A percentile compares a stretch with the other conserved stretches of the same genome.
Evolutionary conservation across 2,888 invertebrate genomes (phyloP).

Genomic region (Pandemis heparana): DNA sequence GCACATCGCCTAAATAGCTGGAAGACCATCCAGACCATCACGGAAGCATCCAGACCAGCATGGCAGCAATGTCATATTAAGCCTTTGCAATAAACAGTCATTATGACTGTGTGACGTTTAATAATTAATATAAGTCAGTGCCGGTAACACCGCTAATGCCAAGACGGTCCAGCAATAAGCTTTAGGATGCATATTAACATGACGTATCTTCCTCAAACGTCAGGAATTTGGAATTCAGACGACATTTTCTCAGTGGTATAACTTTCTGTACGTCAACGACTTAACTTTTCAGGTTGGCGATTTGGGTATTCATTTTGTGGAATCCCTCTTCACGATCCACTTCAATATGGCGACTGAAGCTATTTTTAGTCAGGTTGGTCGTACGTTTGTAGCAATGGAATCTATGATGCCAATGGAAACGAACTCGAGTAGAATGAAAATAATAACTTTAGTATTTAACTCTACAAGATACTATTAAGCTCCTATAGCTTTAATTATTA

Average conservation of each 20-base stretch:
- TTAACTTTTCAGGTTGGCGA: background rate
- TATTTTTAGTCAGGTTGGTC: background rate
- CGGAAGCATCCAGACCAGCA: too few species aligned
- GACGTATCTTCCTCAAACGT: background rate
- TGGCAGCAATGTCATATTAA: too few species aligned
- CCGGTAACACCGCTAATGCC: background rate
- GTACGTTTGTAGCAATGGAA: too few species aligned
- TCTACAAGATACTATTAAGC: background rate
- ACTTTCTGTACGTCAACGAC: background rate
- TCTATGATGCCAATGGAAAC: background rate
- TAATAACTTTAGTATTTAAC: background rate
- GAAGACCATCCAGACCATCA: too few species aligned
- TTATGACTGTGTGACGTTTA: background rate
- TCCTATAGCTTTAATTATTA: background rate
- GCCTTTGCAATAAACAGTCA: too few species aligned
- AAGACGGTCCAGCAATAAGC: background rate
- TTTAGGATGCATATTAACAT: background rate
- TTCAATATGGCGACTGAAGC: background rate
- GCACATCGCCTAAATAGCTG: too few species aligned
- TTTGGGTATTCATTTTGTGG: background rate
- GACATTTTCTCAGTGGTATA: background rate
- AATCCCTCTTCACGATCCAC: background rate
- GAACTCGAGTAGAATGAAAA: background rate
- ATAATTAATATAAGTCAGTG: background rate
- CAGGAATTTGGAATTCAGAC: conserved; percentile 4